Percentiles rank a stretch among this genome's conserved stretches.
phyloP scores from a whole-genome alignment of 1,140 invertebrate species.

The Papilio helenus region DNA sequence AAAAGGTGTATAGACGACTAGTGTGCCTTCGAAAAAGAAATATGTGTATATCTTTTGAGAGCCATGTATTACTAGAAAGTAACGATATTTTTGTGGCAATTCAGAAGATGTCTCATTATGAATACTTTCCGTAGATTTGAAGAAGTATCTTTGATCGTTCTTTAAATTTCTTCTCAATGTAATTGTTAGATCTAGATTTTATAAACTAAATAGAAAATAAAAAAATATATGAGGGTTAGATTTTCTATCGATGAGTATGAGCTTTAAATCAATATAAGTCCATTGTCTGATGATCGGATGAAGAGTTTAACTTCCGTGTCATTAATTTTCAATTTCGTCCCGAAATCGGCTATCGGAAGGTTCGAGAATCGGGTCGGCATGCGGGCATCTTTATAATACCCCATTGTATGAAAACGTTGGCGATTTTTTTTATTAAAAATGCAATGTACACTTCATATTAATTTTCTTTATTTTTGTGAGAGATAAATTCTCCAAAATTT shows the following conservation, averaged over 20 bases:
- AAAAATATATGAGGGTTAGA: background rate
- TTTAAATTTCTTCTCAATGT: background rate
- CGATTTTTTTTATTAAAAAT: slow-evolving; percentile 41
- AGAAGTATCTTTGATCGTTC: no score
- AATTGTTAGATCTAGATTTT: background rate
- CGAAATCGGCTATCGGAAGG: slow-evolving; percentile 63
- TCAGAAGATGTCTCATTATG: background rate
- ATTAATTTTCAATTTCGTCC: slow-evolving; percentile 72
- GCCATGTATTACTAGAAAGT: background rate
- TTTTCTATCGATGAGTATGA: background rate
- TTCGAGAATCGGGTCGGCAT: slow-evolving; percentile 54
- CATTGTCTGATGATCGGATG: slow-evolving; percentile 63
- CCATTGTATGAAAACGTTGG: slow-evolving; percentile 44
- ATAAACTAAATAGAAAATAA: background rate
- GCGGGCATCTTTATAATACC: slow-evolving; percentile 54
- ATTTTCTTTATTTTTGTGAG: background rate
- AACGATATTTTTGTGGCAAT: background rate
- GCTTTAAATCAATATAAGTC: slow-evolving; percentile 51
- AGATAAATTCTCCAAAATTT: no score
- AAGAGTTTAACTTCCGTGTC: slow-evolving; percentile 67
- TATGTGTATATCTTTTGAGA: background rate
- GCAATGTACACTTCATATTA: background rate
- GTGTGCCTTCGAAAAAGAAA: background rate
- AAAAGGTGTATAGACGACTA: background rate
- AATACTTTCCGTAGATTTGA: no score